These are phyloP conservation scores for Cotesia typhae DNA, from an alignment of 1,140 invertebrate genomes.

Conservation along the genomic window DNA sequence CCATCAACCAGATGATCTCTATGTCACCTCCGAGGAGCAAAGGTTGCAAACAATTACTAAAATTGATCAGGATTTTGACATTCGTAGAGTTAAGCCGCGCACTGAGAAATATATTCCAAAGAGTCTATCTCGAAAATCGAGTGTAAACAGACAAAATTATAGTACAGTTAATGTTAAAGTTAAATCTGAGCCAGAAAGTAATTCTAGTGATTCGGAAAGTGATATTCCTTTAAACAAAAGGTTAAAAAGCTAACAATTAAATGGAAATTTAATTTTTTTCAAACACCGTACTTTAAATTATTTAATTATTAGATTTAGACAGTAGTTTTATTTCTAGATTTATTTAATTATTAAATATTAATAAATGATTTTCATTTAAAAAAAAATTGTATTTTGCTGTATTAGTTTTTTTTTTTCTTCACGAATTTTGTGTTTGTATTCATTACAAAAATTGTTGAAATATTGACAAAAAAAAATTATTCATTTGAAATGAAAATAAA, in stretches of 20 bases:
- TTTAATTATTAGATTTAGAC: too few species aligned
- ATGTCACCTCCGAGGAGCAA: slow-evolving; percentile 72
- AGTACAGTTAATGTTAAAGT: too few species aligned
- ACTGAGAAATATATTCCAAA: slow-evolving; percentile 65
- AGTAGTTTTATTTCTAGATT: too few species aligned
- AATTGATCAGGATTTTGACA: slow-evolving; percentile 71
- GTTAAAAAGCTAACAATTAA: slow-evolving; percentile 43
- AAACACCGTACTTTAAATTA: too few species aligned
- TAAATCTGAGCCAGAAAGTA: neutral
- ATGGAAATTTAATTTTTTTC: neutral
- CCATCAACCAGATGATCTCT: slow-evolving; percentile 71
- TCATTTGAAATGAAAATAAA: too few species aligned
- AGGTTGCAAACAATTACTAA: slow-evolving; percentile 67
- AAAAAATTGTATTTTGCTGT: neutral
- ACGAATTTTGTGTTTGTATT: too few species aligned
- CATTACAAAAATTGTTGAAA: too few species aligned
- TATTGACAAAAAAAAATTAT: too few species aligned
- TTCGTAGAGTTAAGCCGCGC: slow-evolving; percentile 62
- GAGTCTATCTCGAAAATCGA: slow-evolving; percentile 42
- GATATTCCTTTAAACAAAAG: slow-evolving; percentile 47
- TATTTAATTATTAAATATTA: too few species aligned
- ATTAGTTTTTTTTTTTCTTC: neutral
- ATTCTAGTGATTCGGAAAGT: slow-evolving; percentile 48
- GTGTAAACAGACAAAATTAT: slow-evolving; percentile 34
- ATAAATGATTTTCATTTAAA: neutral